Percentiles rank a stretch among this genome's conserved stretches.
phyloP scores from a whole-genome alignment of 2,797 vertebrate genomes.

The Xenentodon cancila region DNA sequence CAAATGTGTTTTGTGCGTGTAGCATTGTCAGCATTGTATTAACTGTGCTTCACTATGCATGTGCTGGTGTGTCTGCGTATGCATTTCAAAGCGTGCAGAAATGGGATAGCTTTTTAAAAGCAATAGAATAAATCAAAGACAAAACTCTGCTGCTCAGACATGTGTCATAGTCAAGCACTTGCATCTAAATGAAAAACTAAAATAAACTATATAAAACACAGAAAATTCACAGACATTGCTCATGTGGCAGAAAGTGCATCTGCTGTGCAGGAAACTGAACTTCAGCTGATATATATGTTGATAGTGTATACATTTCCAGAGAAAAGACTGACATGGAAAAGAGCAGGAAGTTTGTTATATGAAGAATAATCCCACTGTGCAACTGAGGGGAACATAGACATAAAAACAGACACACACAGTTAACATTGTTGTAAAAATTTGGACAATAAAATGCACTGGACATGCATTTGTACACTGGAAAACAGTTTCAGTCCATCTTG shows the following conservation, averaged over 20 bases:
- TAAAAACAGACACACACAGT: too few relatives aligned
- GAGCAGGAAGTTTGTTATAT: conserved; percentile 11
- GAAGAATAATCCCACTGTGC: conserved; percentile 22
- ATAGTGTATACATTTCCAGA: not conserved
- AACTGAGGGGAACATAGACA: too few relatives aligned
- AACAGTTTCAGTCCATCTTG: too few relatives aligned
- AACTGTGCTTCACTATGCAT: not conserved
- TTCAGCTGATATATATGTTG: conserved; percentile 16
- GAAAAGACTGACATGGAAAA: too few relatives aligned
- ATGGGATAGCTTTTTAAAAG: not conserved
- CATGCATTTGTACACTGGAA: too few relatives aligned
- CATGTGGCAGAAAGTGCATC: conserved; percentile 31
- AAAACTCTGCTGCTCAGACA: not conserved
- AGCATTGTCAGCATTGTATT: conserved; percentile 20
- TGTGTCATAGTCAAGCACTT: not conserved
- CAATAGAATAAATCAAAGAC: not conserved
- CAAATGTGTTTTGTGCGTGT: conserved; percentile 28
- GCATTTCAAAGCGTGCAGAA: conserved; percentile 16
- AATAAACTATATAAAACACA: conserved; percentile 5
- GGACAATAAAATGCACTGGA: too few relatives aligned
- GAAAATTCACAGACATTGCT: conserved; percentile 13
- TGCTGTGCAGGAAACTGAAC: conserved; percentile 48
- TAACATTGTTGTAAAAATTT: too few relatives aligned
- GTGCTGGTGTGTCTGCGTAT: not conserved
- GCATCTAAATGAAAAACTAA: not conserved